Percentiles rank a stretch among this genome's conserved stretches.
Conservation (phyloP, 2,797 vertebrate genomes). For the Artibeus jamaicensis region DNA sequence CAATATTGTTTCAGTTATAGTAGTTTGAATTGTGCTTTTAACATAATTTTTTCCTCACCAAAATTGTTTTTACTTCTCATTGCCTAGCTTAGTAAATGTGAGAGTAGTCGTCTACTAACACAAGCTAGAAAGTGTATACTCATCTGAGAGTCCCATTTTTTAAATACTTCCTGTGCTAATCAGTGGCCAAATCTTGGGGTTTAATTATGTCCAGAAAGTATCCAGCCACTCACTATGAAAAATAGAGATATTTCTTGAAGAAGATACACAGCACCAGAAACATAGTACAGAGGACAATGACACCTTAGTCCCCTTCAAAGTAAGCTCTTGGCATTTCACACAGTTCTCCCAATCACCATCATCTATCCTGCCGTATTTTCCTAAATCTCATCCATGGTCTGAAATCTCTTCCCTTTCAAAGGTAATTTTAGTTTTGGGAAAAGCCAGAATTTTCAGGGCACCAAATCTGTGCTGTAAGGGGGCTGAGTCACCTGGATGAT, state of each 20-base stretch:
- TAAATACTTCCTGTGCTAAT: neutral
- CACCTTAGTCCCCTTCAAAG: neutral
- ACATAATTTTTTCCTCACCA: neutral
- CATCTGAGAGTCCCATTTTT: neutral
- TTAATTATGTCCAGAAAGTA: neutral
- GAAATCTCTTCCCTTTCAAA: neutral
- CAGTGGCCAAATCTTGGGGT: neutral
- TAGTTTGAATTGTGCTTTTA: neutral
- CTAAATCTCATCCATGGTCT: neutral
- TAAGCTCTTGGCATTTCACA: neutral
- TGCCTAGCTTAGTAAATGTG: neutral
- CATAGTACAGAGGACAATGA: neutral
- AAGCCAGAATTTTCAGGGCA: neutral
- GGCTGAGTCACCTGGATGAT: no score
- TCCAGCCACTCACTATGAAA: no score
- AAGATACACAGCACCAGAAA: neutral
- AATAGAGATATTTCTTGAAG: neutral
- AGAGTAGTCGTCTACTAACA: neutral
- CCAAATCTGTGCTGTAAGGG: neutral
- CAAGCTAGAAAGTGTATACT: neutral
- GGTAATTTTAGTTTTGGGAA: neutral
- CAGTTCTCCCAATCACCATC: neutral
- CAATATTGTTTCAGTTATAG: neutral
- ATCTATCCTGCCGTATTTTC: neutral
- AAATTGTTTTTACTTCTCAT: neutral